Conservation (phyloP, 2,888 invertebrate species). For the Quadroppia sp. region DNA sequence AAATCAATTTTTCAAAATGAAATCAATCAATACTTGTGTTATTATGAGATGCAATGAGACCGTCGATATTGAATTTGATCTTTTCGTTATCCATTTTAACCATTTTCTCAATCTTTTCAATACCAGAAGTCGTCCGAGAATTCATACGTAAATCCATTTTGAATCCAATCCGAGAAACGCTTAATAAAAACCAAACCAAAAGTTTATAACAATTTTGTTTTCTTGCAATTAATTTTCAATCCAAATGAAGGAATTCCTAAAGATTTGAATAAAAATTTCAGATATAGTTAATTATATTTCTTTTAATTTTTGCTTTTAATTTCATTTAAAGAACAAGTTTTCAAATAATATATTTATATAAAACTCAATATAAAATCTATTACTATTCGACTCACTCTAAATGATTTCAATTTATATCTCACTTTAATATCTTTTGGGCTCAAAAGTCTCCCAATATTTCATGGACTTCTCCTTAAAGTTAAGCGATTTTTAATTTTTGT, state of each 20-base stretch:
- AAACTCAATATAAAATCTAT: constrained; percentile 1
- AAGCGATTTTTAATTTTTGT: constrained; percentile 2
- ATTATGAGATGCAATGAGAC: constrained; percentile 38
- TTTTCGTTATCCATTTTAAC: constrained; percentile 23
- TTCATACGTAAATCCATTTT: constrained; percentile 41
- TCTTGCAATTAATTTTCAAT: background rate
- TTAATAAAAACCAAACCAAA: background rate
- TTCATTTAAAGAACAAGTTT: background rate
- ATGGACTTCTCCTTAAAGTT: background rate
- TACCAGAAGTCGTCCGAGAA: constrained; percentile 23
- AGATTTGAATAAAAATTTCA: constrained; percentile 9
- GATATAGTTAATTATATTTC: constrained; percentile 17
- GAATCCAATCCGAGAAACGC: background rate
- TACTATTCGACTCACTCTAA: constrained; percentile 11
- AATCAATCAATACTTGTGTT: constrained; percentile 22
- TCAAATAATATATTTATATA: background rate
- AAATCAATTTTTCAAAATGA: background rate
- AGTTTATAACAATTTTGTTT: background rate
- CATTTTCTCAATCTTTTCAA: constrained; percentile 17
- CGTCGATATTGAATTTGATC: constrained; percentile 44
- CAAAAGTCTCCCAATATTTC: constrained; percentile 2
- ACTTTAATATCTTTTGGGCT: background rate
- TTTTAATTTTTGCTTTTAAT: background rate
- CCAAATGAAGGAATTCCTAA: constrained; percentile 2
- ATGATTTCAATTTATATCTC: background rate